These are phyloP conservation scores for Menura novaehollandiae DNA, from an alignment of 2,113 vertebrate species.

Conservation along the genomic window DNA sequence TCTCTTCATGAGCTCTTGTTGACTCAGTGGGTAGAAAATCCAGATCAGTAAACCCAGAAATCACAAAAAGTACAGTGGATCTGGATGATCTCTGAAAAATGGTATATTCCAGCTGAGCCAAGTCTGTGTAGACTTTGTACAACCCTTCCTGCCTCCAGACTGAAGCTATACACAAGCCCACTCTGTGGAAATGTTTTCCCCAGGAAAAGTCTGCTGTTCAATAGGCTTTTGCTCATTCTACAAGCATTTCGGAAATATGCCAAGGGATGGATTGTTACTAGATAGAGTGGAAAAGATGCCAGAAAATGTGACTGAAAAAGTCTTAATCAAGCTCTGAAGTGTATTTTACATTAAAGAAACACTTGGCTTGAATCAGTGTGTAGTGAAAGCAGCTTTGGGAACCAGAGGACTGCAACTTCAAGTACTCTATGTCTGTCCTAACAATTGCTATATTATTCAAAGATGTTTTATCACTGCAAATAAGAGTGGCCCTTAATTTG, in stretches of 20 bases:
- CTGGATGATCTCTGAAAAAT: not conserved
- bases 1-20: not conserved
- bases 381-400: not conserved
- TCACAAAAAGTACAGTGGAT: not conserved
- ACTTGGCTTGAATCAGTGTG: not conserved
- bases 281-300: not conserved
- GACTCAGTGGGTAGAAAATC: not conserved
- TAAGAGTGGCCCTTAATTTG: not conserved
- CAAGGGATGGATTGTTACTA: not conserved
- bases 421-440: not conserved
- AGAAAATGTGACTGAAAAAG: not conserved
- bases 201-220: not conserved
- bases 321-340: not conserved
- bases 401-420: not conserved
- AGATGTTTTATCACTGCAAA: not conserved
- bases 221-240: not conserved
- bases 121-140: not conserved
- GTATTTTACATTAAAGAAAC: not conserved
- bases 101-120: not conserved
- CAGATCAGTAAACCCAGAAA: not conserved
- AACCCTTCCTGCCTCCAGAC: not conserved
- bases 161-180: rapidly evolving
- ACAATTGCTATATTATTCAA: not conserved
- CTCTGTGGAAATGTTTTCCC: not conserved
- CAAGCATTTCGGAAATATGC: not conserved